These are phyloP conservation scores for Probaryconus sp. DNA, from an alignment of 1,140 invertebrate genomes.

Conservation along the genomic window DNA sequence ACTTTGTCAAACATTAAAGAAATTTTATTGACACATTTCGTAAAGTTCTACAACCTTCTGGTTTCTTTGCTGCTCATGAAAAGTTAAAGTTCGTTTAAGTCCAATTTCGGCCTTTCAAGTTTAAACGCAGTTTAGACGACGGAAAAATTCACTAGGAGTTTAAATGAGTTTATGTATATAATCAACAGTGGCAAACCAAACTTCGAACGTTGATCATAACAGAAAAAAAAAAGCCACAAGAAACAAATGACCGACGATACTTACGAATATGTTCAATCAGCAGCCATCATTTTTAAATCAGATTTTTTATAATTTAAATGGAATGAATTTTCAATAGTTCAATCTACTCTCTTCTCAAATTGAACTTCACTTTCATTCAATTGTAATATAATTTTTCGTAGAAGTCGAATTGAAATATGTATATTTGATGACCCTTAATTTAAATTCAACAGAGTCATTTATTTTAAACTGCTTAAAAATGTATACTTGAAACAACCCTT, in stretches of 20 bases:
- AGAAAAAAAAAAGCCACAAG: slow-evolving; percentile 13
- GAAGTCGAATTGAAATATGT: slow-evolving; percentile 12
- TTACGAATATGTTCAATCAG: slow-evolving; percentile 13
- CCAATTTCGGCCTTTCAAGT: slow-evolving; percentile 51
- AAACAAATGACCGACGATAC: slow-evolving; percentile 15
- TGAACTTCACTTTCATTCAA: slow-evolving; percentile 9
- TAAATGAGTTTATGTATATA: slow-evolving; percentile 53
- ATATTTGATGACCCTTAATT: slow-evolving; percentile 23
- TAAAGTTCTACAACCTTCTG: slow-evolving; percentile 51
- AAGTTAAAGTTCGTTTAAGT: slow-evolving; percentile 60
- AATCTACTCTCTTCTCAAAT: no score
- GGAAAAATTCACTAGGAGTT: slow-evolving; percentile 41
- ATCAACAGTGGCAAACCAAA: slow-evolving; percentile 16
- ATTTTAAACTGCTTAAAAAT: no score
- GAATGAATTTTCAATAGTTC: neutral
- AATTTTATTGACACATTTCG: slow-evolving; percentile 61
- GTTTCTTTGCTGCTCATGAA: slow-evolving; percentile 60
- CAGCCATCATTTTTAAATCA: neutral
- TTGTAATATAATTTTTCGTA: slow-evolving; percentile 13
- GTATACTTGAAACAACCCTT: no score
- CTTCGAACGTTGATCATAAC: slow-evolving; percentile 12
- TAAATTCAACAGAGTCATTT: no score
- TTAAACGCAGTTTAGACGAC: slow-evolving; percentile 50
- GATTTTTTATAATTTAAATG: slow-evolving; percentile 1
- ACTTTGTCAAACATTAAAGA: slow-evolving; percentile 55